Percentiles rank a stretch among this genome's conserved stretches.
Evolutionary conservation across 1,140 invertebrate species (phyloP).

Genomic region (Drosophila pectinifera): DNA sequence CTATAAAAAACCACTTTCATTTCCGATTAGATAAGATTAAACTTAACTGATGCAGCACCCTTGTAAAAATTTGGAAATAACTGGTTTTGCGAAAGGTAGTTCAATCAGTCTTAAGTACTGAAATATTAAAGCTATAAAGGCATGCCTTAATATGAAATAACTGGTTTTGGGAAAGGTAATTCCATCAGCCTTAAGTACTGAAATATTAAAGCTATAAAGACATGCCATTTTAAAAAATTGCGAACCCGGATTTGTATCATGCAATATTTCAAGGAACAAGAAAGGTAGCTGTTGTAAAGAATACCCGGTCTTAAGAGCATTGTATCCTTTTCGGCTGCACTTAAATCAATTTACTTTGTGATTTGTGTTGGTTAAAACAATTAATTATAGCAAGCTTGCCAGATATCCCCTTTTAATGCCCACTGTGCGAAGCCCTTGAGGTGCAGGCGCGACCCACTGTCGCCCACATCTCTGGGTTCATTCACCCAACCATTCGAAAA

Average conservation of each 20-base stretch:
- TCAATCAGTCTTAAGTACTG: background rate
- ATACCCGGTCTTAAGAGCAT: too few species aligned
- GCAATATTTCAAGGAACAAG: background rate
- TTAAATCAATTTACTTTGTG: too few species aligned
- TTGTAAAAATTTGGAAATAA: background rate
- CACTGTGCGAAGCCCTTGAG: conserved; percentile 28
- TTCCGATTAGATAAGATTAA: conserved; percentile 4
- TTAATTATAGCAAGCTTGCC: too few species aligned
- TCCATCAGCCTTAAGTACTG: background rate
- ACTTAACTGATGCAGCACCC: background rate
- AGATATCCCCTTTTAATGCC: background rate
- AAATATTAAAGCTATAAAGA: background rate
- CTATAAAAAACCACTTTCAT: background rate
- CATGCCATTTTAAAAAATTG: background rate
- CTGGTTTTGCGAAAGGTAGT: background rate
- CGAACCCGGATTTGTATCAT: rapidly evolving
- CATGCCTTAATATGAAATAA: conserved; percentile 6
- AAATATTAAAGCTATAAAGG: background rate
- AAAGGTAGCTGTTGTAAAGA: too few species aligned
- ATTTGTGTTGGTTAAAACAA: too few species aligned
- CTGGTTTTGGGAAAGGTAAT: background rate
- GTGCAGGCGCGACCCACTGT: conserved; percentile 19
- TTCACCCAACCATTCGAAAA: conserved; percentile 73
- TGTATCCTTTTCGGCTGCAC: too few species aligned
- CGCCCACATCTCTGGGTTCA: conserved; percentile 56